phyloP scores from a whole-genome alignment of 1,140 invertebrate genomes.

The Zelostemma sp. region DNA sequence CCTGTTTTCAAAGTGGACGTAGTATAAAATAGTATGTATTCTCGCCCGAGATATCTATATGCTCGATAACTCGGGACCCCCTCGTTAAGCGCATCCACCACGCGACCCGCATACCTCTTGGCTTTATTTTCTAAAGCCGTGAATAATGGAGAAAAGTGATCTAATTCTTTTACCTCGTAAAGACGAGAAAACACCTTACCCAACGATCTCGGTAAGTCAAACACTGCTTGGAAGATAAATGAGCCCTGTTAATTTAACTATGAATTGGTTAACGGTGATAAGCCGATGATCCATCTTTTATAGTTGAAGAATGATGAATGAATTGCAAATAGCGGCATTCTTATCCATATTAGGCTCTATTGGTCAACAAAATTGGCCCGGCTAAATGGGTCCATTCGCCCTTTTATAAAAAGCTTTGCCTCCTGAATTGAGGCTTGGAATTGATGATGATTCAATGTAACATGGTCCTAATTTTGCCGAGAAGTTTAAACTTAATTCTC shows the following conservation, averaged over 20 bases:
- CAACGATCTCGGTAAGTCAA: constrained; percentile 15
- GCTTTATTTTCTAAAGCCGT: constrained; percentile 26
- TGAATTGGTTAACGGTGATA: constrained; percentile 16
- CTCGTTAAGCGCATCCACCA: constrained; percentile 15
- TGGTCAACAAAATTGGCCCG: too few relatives aligned
- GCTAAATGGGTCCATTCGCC: too few relatives aligned
- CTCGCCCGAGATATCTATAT: constrained; percentile 34
- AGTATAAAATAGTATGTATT: constrained; percentile 25
- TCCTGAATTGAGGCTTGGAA: too few relatives aligned
- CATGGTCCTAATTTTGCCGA: too few relatives aligned
- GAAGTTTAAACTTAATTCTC: too few relatives aligned
- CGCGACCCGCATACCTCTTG: constrained; percentile 19
- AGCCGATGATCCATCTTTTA: constrained; percentile 18
- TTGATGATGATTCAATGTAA: too few relatives aligned
- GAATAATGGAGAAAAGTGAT: constrained; percentile 30
- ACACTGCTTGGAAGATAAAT: constrained; percentile 7
- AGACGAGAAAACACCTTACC: neutral
- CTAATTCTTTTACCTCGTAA: constrained; percentile 29
- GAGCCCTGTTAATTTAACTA: constrained; percentile 6
- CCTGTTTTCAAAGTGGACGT: constrained; percentile 37
- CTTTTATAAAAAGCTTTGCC: too few relatives aligned
- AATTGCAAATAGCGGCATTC: constrained; percentile 10
- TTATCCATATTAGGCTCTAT: constrained; percentile 32
- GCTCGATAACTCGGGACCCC: constrained; percentile 32
- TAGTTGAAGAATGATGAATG: constrained; percentile 12